Base-by-base conservation (phyloP, 2,888 invertebrate genomes). In the Congeria kusceri region DNA sequence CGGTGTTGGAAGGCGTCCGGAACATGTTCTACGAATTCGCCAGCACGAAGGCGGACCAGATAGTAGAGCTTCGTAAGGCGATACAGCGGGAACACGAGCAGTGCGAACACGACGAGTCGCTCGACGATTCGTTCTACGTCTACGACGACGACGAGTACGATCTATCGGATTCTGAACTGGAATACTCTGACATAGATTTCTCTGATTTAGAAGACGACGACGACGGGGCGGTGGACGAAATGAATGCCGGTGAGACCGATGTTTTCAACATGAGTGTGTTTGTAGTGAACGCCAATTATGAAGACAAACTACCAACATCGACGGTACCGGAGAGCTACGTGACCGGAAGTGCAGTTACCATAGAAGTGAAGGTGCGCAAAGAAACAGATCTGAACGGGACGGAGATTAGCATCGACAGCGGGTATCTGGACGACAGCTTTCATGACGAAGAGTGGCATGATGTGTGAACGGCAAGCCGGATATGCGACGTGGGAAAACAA, bases 11-110 rank as follows among this genome's bases (percentile, higher is more conserved):
- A 65, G 89, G 88, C 20, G 86, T 89, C 15, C 64, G 88, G 59
- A 89, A 89, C 75, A 89, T 89, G 88, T 88, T 84, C 70, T 86
- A 89, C 64, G 86, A 86, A 70, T 89, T 85, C 67, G 89, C 89
- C 23, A 73, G 70, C 27, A 70, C 79, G 53, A 86, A 86, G 66
- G 88, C 88, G 15, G 88, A 88, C 62, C 82, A 82, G 67, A 84
- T 88, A 70, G 77, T 81, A 29, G 71, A 83, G 44, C 61, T 87
- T 28, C 69, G 86, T 39, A 69, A 75, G 49, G 73, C 83, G 58
- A 76, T 82, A n/a, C 56, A 70, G 66, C 29, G 59, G 27, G 28
- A 57, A 3, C 25, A 46, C 1, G 56, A 29, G 9, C 61, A 39
- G 63, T 65, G 65, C 28, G 79, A 79, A 56, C 5, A 53, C 27